Base-by-base conservation (phyloP, 1,140 invertebrate species). In the Anadara kagoshimensis region DNA sequence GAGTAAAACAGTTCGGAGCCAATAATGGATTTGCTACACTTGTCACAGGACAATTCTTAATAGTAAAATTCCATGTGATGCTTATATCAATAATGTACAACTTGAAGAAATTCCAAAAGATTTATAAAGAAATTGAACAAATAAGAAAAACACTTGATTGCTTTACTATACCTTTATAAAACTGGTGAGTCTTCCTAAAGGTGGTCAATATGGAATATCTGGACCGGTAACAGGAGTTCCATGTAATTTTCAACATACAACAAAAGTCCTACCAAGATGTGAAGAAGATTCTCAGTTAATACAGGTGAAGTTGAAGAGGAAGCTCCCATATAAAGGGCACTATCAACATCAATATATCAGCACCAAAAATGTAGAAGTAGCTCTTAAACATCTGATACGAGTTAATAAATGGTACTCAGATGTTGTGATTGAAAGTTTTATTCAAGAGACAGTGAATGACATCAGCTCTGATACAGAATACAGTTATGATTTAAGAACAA, bases 271-370 rank as follows among this genome's bases (percentile, higher is more conserved):
- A 59, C 65, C 65, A 62, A 44, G 57, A 47, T 44, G 16, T 54
- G 57, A 54, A 63, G 44, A 59, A 44, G 57, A 73, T 45, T 29
- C 43, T 47, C 29, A 44, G 8, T 26, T 54, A 26, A 18, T 67
- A 47, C 22, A 22, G 26, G 71, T 73, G 8, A 73, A 73, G 56
- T 29, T 73, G n/a, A 73, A 73, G 26, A 67, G 71, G 53, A 73
- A 73, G 36, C 45, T 73, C 1, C 43, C 14, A 10, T 73, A 67
- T 22, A 73, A 73, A 43, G 70, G 70, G 16, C 51, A 73, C 61
- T 57, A 51, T 22, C 26, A 67, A 20, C 67, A 67, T 45, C 54
- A 66, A 24, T 73, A 67, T 67, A 64, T 73, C 10, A 53, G 65
- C 26, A 57, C 64, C 41, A 59, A 53, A 24, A 63, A 66, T 66